A percentile compares a stretch with the other conserved stretches of the same genome.
Conservation (phyloP, 2,888 invertebrate species). For the Gastracanthus pulcherrimus region DNA sequence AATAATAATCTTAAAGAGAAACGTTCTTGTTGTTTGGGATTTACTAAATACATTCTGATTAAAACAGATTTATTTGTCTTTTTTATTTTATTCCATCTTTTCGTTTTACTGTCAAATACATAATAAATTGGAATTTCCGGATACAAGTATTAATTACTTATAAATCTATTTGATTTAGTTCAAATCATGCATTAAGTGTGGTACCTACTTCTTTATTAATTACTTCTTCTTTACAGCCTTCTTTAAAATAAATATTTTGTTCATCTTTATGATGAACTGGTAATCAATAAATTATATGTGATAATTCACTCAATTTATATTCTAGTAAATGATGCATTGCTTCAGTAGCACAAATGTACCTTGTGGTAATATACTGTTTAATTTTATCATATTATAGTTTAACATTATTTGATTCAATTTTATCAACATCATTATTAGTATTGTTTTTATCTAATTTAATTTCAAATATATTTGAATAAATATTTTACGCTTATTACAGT, state of each 20-base stretch:
- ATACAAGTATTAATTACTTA: too few relatives aligned
- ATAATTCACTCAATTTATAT: background rate
- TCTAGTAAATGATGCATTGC: background rate
- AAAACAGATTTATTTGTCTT: background rate
- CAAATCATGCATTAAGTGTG: background rate
- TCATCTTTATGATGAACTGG: background rate
- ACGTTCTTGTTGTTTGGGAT: background rate
- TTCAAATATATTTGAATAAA: too few relatives aligned
- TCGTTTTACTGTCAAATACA: background rate
- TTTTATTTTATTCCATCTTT: background rate
- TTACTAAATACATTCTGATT: background rate
- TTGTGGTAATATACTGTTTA: background rate
- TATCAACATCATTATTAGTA: too few relatives aligned
- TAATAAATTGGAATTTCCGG: too few relatives aligned
- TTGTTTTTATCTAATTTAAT: too few relatives aligned
- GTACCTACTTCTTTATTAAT: background rate
- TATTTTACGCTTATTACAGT: too few relatives aligned
- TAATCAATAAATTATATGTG: background rate
- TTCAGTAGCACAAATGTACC: too few relatives aligned
- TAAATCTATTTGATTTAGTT: background rate
- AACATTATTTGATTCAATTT: too few relatives aligned
- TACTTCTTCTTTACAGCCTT: background rate
- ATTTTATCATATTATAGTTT: too few relatives aligned
- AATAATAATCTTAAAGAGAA: background rate
- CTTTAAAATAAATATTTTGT: background rate